Percentiles rank a stretch among this genome's conserved stretches.
These are phyloP conservation scores for Zeuzera pyrina DNA, from an alignment of 2,888 invertebrate species.

Conservation along the genomic window DNA sequence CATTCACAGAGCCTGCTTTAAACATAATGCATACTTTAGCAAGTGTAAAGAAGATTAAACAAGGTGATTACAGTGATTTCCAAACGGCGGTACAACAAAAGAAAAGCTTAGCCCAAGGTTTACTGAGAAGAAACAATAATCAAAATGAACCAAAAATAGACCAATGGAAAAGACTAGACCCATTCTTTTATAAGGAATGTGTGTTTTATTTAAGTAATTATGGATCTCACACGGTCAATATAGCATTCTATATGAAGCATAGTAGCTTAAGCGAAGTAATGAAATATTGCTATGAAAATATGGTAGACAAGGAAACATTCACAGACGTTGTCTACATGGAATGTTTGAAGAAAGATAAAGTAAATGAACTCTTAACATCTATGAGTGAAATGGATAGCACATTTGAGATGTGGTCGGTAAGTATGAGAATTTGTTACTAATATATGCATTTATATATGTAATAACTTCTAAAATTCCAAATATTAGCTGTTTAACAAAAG, in stretches of 20 bases:
- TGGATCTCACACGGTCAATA: conserved; percentile 81
- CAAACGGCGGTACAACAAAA: conserved; percentile 49
- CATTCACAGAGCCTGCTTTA: conserved; percentile 70
- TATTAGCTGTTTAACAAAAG: too few species aligned
- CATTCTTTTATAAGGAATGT: conserved; percentile 82
- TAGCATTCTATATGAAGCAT: conserved; percentile 84
- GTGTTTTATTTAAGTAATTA: conserved; percentile 86
- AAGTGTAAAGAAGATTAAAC: conserved; percentile 69
- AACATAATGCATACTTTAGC: conserved; percentile 74
- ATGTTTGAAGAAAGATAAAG: conserved; percentile 76
- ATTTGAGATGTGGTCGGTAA: conserved; percentile 79
- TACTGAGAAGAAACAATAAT: conserved; percentile 50
- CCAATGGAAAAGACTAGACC: conserved; percentile 54
- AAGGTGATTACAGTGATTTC: conserved; percentile 70
- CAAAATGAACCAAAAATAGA: conserved; percentile 45
- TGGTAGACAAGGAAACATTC: conserved; percentile 79
- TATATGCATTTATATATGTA: background rate
- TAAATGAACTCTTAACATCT: conserved; percentile 73
- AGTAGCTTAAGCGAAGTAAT: conserved; percentile 79
- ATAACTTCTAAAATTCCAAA: too few species aligned
- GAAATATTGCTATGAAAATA: conserved; percentile 78
- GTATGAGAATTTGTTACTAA: conserved; percentile 13
- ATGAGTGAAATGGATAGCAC: conserved; percentile 78
- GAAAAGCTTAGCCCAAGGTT: conserved; percentile 56
- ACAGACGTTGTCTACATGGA: conserved; percentile 80